These are phyloP conservation scores for Drosophila saltans DNA, from an alignment of 1,140 invertebrate genomes.

Conservation along the genomic window DNA sequence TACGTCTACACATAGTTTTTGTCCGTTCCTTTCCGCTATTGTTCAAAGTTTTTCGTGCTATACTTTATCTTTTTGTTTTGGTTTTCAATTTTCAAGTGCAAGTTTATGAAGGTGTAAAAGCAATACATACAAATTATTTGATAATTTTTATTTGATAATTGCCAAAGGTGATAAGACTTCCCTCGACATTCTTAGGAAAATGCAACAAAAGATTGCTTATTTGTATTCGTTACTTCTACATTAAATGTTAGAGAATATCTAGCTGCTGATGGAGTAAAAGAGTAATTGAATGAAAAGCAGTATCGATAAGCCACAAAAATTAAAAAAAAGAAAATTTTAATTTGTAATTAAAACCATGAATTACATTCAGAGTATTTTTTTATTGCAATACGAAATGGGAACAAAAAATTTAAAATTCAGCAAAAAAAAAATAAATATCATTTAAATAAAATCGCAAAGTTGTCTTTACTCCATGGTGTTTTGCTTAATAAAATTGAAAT, in stretches of 20 bases:
- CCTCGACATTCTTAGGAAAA: neutral
- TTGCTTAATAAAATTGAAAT: conserved; percentile 16
- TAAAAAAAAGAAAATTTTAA: too few relatives aligned
- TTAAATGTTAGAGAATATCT: too few relatives aligned
- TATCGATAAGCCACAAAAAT: too few relatives aligned
- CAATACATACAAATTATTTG: neutral
- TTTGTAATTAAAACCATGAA: too few relatives aligned
- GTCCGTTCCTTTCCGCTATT: neutral
- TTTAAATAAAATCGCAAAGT: conserved; percentile 30
- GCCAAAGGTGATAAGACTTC: neutral
- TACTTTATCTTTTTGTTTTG: conserved; percentile 16
- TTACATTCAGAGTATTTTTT: too few relatives aligned
- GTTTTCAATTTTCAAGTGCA: conserved; percentile 18
- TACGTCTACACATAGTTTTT: neutral
- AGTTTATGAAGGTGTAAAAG: conserved; percentile 13
- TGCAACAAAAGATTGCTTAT: too few relatives aligned
- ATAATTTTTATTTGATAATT: conserved; percentile 1
- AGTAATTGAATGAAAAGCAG: too few relatives aligned
- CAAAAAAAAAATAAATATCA: neutral
- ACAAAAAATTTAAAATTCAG: conserved; percentile 40
- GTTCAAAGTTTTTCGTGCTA: conserved; percentile 9
- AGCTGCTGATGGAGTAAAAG: too few relatives aligned
- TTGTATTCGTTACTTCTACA: too few relatives aligned
- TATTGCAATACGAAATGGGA: conserved; percentile 14
- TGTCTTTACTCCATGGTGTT: neutral